Base-by-base conservation (phyloP, 2,888 invertebrate species). In the Drosophila longiperda region DNA sequence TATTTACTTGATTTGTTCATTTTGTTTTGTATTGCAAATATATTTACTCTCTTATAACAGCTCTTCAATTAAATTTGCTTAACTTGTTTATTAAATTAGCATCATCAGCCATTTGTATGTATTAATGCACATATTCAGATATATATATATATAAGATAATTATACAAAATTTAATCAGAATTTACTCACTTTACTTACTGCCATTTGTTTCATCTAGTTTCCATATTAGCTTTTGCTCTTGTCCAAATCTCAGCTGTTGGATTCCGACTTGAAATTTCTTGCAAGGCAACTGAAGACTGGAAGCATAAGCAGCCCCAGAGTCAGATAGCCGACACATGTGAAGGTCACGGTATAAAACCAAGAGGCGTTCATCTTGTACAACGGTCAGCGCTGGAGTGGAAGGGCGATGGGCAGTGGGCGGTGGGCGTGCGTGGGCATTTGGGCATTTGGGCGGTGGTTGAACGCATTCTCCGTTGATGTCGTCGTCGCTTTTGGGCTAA, bases 401-500 rank as follows among this genome's bases (percentile, higher is more conserved):
- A 12, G n/a, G 57, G 11, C 23, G 12, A 17, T 34, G 20, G n/a
- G 40, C 20, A 48, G 0, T 9, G 29, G 12, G 29, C 15, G 48
- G 3, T 29, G 29, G 40, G 36, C 33, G 58, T 53, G 40, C 1
- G 57, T 64, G 54, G 36, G 52, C 54, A 5, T 6, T 29, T 29
- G 29, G 29, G 26, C 26, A 0, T 3, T 26, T 26, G 26, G 26
- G 29, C 29, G 29, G 29, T 29, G 29, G 29, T 29, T 29, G 29
- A 29, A 29, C 29, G 29, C 29, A 29, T 29, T 29, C 29, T 29
- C 29, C 29, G 29, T 29, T 29, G 29, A 29, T 57, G 65, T 72
- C 63, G 65, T 73, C 71, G 74, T 81, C 87, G 75, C 80, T 88
- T 83, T 83, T 87, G 79, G 86, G 83, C 89, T 87, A 87, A 87